Conservation (phyloP, 2,888 invertebrate species). For the Polia nebulosa region DNA sequence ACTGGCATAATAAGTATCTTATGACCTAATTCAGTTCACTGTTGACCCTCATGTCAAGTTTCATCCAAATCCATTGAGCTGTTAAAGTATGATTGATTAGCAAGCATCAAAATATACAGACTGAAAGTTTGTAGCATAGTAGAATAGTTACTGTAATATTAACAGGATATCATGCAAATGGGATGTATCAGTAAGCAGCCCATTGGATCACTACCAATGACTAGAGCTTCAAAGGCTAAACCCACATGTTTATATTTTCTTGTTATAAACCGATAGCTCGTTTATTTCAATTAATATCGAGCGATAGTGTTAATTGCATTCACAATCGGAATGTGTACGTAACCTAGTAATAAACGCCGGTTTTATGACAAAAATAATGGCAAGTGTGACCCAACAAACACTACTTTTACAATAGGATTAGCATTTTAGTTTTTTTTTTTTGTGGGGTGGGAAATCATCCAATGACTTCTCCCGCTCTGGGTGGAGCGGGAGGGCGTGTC, state of each 20-base stretch:
- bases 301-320: conserved; percentile 45
- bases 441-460: too few species aligned
- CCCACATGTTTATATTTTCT: neutral
- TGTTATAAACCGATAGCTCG: conserved; percentile 7
- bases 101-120: too few species aligned
- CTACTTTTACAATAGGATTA: neutral
- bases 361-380: conserved; percentile 32
- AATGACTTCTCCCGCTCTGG: neutral
- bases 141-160: too few species aligned
- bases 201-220: too few species aligned
- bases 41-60: neutral
- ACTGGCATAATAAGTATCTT: too few species aligned
- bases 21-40: neutral
- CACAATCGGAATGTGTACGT: conserved; percentile 28
- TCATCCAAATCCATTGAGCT: neutral
- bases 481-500: too few species aligned
- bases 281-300: conserved; percentile 41
- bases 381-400: neutral
- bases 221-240: too few species aligned
- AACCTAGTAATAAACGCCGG: conserved; percentile 43
- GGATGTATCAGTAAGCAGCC: too few species aligned
- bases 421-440: too few species aligned
- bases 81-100: neutral
- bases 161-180: too few species aligned
- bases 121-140: too few species aligned